Evolutionary conservation across 2,888 invertebrate species (phyloP), one percentile per base, ranked within the genome.

Genomic region (Andrena hattorfiana): DNA sequence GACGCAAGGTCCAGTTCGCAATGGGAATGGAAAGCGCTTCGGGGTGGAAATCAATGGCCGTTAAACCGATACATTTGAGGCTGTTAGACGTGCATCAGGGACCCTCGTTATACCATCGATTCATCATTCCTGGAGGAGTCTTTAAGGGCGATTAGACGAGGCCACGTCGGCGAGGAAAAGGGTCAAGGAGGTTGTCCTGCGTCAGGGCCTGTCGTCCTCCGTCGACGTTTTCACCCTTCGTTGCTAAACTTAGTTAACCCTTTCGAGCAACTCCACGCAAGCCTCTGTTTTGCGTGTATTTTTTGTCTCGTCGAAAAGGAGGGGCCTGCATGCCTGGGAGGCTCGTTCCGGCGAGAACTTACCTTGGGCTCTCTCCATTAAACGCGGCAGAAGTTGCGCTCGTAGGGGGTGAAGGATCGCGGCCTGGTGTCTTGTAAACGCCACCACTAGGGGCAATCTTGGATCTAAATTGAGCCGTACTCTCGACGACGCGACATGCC

Each of bases 101-200:
- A 75, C 78, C 86, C 87, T 88, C 87, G 89, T 89, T 89, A 90
- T 85, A 74, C 80, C 76, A 67, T 74, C 87, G 79, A 90, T 90
- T 89, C 87, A 87, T 90, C 90, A 89, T 90, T 90, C 90, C 71
- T 76, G 69, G 64, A 74, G 83, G 84, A 87, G 83, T 87, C 83
- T 84, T 83, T 83, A 90, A 85, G 89, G 84, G 79, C 84, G 85
- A 87, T 90, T 87, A 88, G 85, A 73, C 73, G 13, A 13, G 67
- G 32, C 67, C 20, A 72, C 64, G 78, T 70, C 76, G 78, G 64
- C 51, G 68, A 76, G 77, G 64, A 77, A 77, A 77, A 81, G 88
- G 83, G 85, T 83, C 83, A 80, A 85, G 56, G 74, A 83, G 76
- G 59, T 68, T 54, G 67, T 71, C 76, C 68, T 60, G 28, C 71